Percentiles rank a stretch among this genome's conserved stretches.
Evolutionary conservation across 2,888 invertebrate species (phyloP).

Genomic region (Eutolmus rufibarbis): DNA sequence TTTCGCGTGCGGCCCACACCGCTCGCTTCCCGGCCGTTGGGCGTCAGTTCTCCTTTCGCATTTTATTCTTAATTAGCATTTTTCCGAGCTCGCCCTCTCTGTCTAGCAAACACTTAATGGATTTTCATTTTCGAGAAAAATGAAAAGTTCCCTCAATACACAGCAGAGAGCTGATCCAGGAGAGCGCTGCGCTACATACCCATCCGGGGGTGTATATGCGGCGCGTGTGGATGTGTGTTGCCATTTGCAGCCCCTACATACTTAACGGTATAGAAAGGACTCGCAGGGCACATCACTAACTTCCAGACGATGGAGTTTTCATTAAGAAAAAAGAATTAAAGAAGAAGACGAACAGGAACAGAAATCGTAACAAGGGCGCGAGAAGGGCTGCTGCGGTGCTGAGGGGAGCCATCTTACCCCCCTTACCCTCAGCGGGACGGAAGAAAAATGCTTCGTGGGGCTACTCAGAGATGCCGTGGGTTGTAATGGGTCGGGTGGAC

Average conservation of each 20-base stretch:
- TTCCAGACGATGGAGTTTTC: constrained; percentile 49
- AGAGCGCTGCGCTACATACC: background rate
- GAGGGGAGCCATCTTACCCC: background rate
- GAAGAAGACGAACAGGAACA: constrained; percentile 35
- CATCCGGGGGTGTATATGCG: background rate
- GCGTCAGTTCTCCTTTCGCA: constrained; percentile 43
- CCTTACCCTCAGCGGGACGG: background rate
- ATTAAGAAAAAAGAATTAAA: constrained; percentile 45
- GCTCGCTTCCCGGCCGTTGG: background rate
- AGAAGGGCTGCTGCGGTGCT: background rate
- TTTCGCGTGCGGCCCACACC: background rate
- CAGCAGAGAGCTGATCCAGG: background rate
- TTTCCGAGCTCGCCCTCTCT: constrained; percentile 43
- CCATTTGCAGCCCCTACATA: constrained; percentile 26
- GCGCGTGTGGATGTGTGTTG: constrained; percentile 24
- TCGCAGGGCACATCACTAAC: constrained; percentile 43
- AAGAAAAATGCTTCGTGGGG: constrained; percentile 34
- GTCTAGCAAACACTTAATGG: constrained; percentile 47
- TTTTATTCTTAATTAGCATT: constrained; percentile 49
- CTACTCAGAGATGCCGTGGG: constrained; percentile 20
- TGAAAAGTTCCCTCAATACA: constrained; percentile 32
- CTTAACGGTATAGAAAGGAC: constrained; percentile 40
- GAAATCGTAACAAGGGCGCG: constrained; percentile 18
- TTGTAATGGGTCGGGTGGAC: constrained; percentile 22
- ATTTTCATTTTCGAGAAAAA: constrained; percentile 43